Conservation (phyloP, 2,113 vertebrate species). For the Periophthalmodon schlosseri region DNA sequence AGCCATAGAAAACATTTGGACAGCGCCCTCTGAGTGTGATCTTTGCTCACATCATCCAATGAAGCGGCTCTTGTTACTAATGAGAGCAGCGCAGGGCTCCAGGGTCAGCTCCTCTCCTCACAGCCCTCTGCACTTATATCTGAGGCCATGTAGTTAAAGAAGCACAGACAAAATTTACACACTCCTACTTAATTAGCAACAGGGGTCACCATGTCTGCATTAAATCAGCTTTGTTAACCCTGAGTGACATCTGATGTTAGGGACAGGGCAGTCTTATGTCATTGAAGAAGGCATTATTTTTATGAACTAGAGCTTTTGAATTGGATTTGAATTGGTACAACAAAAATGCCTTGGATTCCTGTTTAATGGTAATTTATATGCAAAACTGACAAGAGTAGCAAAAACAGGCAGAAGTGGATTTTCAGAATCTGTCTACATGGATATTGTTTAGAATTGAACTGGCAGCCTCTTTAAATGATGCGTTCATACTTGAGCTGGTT, state of each 20-base stretch:
- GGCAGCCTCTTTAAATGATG: too few relatives aligned
- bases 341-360: neutral
- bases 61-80: conserved; percentile 69
- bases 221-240: conserved; percentile 55
- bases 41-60: conserved; percentile 62
- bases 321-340: neutral
- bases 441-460: too few relatives aligned
- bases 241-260: conserved; percentile 12
- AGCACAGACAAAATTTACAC: conserved; percentile 27
- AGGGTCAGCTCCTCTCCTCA: conserved; percentile 36
- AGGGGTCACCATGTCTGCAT: conserved; percentile 48
- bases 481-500: neutral
- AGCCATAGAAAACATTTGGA: conserved; percentile 22
- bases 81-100: conserved; percentile 61
- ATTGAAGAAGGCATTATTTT: conserved; percentile 1
- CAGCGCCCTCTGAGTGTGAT: conserved; percentile 47
- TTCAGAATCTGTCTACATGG: neutral
- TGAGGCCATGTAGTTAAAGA: conserved; percentile 34
- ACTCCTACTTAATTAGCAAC: conserved; percentile 56
- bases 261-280: conserved; percentile 24
- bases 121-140: conserved; percentile 26
- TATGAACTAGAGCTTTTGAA: neutral
- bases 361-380: neutral
- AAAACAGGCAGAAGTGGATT: neutral
- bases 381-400: neutral